These are phyloP conservation scores for Crocallis elinguaria DNA, from an alignment of 2,888 invertebrate genomes.

Conservation along the genomic window DNA sequence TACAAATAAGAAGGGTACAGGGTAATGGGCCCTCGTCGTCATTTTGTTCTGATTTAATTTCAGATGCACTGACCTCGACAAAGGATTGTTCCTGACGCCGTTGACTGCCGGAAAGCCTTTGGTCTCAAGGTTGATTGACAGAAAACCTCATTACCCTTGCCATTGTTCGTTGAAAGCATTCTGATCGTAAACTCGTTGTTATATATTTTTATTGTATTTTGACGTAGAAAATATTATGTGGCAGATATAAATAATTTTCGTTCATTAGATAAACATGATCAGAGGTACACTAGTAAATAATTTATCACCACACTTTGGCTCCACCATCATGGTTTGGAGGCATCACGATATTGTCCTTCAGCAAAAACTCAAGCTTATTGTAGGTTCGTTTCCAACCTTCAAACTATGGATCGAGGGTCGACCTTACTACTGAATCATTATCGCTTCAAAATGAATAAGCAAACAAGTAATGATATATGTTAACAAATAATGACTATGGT, in stretches of 20 bases:
- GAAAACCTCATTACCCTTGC: constrained; percentile 23
- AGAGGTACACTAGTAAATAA: too few relatives aligned
- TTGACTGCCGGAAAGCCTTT: constrained; percentile 19
- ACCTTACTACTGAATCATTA: too few relatives aligned
- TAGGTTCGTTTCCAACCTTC: too few relatives aligned
- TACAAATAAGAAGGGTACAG: constrained; percentile 5
- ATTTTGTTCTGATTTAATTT: constrained; percentile 10
- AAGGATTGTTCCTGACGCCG: constrained; percentile 16
- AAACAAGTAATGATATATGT: too few relatives aligned
- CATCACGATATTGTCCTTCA: too few relatives aligned
- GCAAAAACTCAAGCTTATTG: too few relatives aligned
- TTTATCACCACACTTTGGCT: too few relatives aligned
- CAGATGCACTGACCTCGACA: constrained; percentile 23
- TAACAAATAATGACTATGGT: too few relatives aligned
- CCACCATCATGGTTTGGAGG: too few relatives aligned
- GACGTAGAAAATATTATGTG: not conserved
- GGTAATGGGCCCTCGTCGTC: constrained; percentile 6
- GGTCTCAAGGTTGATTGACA: constrained; percentile 24
- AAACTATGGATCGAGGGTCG: too few relatives aligned
- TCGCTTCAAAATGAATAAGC: too few relatives aligned
- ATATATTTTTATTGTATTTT: not conserved
- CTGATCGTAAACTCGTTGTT: not conserved
- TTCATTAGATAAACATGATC: not conserved
- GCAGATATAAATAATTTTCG: too few relatives aligned
- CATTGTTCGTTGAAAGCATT: constrained; percentile 13